These are phyloP conservation scores for Thymallus thymallus DNA, from an alignment of 2,113 vertebrate species.

Conservation along the genomic window DNA sequence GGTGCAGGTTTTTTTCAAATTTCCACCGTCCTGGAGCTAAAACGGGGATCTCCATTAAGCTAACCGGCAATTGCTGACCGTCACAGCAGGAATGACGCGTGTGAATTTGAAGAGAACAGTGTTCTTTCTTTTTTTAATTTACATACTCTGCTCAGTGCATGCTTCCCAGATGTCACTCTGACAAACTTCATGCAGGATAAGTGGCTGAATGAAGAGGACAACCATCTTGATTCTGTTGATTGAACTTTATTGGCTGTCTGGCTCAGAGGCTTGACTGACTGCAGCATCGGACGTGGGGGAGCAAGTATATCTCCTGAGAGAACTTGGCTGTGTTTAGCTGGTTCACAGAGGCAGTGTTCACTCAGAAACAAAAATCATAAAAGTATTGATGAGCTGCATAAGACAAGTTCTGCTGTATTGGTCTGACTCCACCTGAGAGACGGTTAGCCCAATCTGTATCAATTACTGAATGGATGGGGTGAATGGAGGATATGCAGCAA, in stretches of 20 bases:
- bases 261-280: no score
- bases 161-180: no score
- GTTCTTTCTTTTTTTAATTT: not conserved
- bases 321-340: slow-evolving; percentile 25
- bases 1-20: no score
- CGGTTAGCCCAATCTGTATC: slow-evolving; percentile 50
- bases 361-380: slow-evolving; percentile 52
- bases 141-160: no score
- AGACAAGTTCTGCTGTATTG: slow-evolving; percentile 39
- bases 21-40: no score
- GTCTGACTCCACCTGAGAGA: slow-evolving; percentile 32
- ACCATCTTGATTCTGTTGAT: no score
- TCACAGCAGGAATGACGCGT: slow-evolving; percentile 30
- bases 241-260: no score
- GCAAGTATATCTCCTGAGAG: no score
- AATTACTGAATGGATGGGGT: slow-evolving; percentile 45
- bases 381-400: slow-evolving; percentile 57
- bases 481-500: slow-evolving; percentile 27
- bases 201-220: no score
- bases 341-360: slow-evolving; percentile 52
- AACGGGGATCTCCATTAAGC: not conserved
- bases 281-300: no score
- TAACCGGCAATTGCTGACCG: slow-evolving; percentile 55
- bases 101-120: slow-evolving; percentile 25
- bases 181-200: no score